Evolutionary conservation across 2,888 invertebrate species (phyloP), one percentile per base, ranked within the genome.

Genomic region (Onchidella celtica): DNA sequence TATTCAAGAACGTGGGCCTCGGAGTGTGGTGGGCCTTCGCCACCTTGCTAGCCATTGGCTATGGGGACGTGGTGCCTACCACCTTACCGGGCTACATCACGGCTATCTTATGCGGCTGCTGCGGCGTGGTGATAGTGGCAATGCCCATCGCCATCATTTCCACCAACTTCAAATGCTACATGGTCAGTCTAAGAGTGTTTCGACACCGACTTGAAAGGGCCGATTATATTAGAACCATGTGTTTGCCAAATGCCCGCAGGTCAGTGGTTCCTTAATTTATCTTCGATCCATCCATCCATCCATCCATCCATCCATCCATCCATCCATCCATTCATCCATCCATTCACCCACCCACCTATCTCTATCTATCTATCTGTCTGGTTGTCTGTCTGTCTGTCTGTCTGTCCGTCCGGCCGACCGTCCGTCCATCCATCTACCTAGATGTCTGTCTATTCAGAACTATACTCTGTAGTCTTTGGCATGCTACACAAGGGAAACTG

Each of bases 11-110:
- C 68, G 86, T 90, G 6, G 89, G 89, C 14, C 83, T 85, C 6
- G 85, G 85, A 32, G 86, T 90, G 6, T 90, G 90, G 91, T 91
- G 90, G 90, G 88, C 90, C 0, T 83, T 90, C n/a, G 85, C 90
- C 63, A 91, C 91, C 47, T 87, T 91, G 87, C 90, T 90, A 34
- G 90, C 91, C 0, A 89, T 91, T 6, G 91, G 91, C 2, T 91
- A 91, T 81, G 91, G 91, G 3, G 88, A 90, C 75, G 86, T 82
- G 59, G 81, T 83, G 34, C 91, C 91, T 0, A 84, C 78, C 0
- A 84, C 88, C 0, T 66, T 85, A 0, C 40, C 77, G 4, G 90
- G 91, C 2, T 89, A 90, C 69, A 36, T 88, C 27, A 84, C 90
- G 27, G 90, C 89, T 4, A 72, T 83, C 3, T 68, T 87, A 17